These are phyloP conservation scores for Parambassis ranga DNA, from an alignment of 2,797 vertebrate species.

Conservation along the genomic window DNA sequence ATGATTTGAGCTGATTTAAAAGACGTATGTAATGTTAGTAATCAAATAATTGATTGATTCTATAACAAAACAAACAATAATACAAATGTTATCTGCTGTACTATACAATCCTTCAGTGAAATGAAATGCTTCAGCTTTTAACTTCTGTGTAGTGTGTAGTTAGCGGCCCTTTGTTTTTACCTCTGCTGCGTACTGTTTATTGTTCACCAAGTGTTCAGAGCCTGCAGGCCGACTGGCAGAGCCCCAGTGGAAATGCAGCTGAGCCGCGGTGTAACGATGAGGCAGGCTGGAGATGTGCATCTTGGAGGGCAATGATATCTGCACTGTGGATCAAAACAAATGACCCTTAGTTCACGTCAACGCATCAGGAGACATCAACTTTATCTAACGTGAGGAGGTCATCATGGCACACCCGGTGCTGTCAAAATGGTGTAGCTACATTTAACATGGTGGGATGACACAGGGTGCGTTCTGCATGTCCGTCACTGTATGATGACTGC, in stretches of 20 bases:
- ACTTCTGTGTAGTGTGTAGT: background rate
- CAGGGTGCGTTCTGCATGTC: slow-evolving; percentile 12
- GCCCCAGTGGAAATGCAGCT: slow-evolving; percentile 97
- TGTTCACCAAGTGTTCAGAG: slow-evolving; percentile 89
- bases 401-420: background rate
- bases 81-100: too few relatives aligned
- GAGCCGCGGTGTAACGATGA: slow-evolving; percentile 85
- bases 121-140: background rate
- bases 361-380: slow-evolving; percentile 6
- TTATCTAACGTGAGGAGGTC: background rate
- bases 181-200: slow-evolving; percentile 90
- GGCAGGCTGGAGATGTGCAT: slow-evolving; percentile 86
- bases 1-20: too few relatives aligned
- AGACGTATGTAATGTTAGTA: too few relatives aligned
- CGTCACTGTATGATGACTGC: slow-evolving; percentile 35
- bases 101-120: too few relatives aligned
- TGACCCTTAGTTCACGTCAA: background rate
- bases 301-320: slow-evolving; percentile 82
- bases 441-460: slow-evolving; percentile 28
- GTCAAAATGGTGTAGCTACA: background rate
- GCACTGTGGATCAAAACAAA: slow-evolving; percentile 79
- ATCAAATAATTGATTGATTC: too few relatives aligned
- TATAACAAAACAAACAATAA: too few relatives aligned
- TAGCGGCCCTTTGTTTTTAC: slow-evolving; percentile 68
- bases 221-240: slow-evolving; percentile 78